Evolutionary conservation across 2,888 invertebrate species (phyloP), one percentile per base, ranked within the genome.

Genomic region (Heliconius hortense): DNA sequence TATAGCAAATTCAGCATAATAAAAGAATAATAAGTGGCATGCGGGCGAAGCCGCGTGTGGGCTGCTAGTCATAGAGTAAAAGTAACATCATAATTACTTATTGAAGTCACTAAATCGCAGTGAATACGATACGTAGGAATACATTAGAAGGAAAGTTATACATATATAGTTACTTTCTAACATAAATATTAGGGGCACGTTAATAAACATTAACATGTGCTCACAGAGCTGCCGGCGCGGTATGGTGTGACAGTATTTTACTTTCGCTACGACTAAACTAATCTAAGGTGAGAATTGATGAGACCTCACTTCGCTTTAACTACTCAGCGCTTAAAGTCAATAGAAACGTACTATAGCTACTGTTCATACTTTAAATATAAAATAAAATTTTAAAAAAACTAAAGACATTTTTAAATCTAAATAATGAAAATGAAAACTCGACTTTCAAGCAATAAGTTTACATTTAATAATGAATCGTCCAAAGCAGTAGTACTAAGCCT

Each of bases 401-500:
- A 8, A 24, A 39, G 3, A 26, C 11, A 18, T 35, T 13, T 70
- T 39, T 31, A n/a, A 31, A 24, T 24, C 43, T 15, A 63, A 53
- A 70, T 26, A 66, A 43, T 21, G 28, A 74, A 67, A 56, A 71
- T 72, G 53, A 39, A 35, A 67, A 67, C 62, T 43, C 26, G 26
- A 71, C 21, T 70, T 56, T 56, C n/a, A 60, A 75, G n/a, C 73
- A 28, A 73, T 73, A 62, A 73, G 26, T 53, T 66, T 26, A 74
- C 66, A 53, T 60, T 35, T 67, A 53, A 48, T 75, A 77, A 71
- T 71, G 63, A 75, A 76, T 70, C 39, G 43, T 39, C 24, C 56
- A 69, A 43, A 39, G 35, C 70, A 72, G 35, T 28, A 62, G 62
- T 62, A 35, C 67, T 53, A 15, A 56, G 59, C 43, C 84, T 87